These are phyloP conservation scores for Misgurnus anguillicaudatus DNA, from an alignment of 2,113 vertebrate species.

Conservation along the genomic window DNA sequence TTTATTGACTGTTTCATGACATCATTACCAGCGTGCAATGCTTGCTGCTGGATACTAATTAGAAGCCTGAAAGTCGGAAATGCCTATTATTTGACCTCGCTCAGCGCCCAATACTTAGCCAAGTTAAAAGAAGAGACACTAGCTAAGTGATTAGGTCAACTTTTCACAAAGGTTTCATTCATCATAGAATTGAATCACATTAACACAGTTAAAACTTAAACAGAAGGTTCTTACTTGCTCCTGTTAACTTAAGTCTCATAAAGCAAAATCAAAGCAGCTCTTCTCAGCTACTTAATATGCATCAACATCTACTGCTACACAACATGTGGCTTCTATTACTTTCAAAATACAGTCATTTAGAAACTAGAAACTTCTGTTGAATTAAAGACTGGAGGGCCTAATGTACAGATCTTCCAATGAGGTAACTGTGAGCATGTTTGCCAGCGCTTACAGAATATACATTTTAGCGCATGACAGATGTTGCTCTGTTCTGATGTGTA, in stretches of 20 bases:
- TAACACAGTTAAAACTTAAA: neutral
- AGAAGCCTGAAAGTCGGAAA: neutral
- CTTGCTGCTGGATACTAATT: neutral
- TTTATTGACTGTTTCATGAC: neutral
- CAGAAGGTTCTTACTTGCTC: conserved; percentile 8
- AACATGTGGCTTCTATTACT: conserved; percentile 36
- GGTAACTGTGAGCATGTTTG: neutral
- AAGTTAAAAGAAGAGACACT: neutral
- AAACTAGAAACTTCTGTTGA: neutral
- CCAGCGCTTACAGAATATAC: neutral
- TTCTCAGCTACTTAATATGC: conserved; percentile 5
- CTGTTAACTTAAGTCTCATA: neutral
- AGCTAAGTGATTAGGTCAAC: neutral
- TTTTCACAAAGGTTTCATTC: neutral
- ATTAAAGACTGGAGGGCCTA: neutral
- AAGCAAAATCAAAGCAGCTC: conserved; percentile 1
- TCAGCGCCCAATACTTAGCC: neutral
- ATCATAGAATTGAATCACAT: neutral
- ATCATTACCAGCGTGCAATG: neutral
- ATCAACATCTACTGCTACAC: neutral
- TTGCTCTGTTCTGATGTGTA: neutral
- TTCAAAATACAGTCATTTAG: conserved; percentile 24
- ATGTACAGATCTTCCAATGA: neutral
- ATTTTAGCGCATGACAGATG: neutral
- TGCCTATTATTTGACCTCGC: neutral